A percentile compares a stretch with the other conserved stretches of the same genome.
Evolutionary conservation across 2,797 vertebrate genomes (phyloP).

Genomic region (Serranus cabrilla): DNA sequence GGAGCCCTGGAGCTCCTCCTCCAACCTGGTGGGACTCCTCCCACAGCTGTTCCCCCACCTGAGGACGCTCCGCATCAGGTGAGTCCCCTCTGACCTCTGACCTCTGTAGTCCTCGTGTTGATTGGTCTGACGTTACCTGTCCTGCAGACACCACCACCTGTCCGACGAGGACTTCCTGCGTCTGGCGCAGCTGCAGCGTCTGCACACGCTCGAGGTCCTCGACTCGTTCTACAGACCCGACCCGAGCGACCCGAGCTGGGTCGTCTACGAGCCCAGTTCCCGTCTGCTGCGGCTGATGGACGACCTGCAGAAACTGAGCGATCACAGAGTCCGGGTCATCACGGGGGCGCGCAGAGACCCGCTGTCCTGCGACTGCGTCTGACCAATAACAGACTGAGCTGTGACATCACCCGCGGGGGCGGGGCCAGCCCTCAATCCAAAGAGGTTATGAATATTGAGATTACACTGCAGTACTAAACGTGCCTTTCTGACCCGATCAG

Average conservation of each 20-base stretch:
- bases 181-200: neutral
- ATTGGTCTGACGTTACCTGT: no score
- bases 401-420: no score
- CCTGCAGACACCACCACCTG: neutral
- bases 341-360: neutral
- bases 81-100: neutral
- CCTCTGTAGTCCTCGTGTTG: no score
- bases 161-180: neutral
- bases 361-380: slow-evolving; percentile 2
- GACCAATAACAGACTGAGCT: neutral
- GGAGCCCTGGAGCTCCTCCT: slow-evolving; percentile 69
- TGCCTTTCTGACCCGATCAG: no score
- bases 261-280: neutral
- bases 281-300: slow-evolving; percentile 4
- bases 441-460: no score
- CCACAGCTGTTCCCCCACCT: slow-evolving; percentile 66
- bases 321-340: neutral
- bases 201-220: neutral
- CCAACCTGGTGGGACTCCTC: slow-evolving; percentile 48
- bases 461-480: no score
- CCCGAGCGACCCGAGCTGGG: neutral
- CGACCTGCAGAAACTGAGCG: neutral
- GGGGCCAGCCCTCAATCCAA: no score
- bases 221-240: neutral
- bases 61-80: slow-evolving; percentile 54